A percentile compares a stretch with the other conserved stretches of the same genome.
Evolutionary conservation across 2,888 invertebrate species (phyloP).

Genomic region (Torymus auratus): DNA sequence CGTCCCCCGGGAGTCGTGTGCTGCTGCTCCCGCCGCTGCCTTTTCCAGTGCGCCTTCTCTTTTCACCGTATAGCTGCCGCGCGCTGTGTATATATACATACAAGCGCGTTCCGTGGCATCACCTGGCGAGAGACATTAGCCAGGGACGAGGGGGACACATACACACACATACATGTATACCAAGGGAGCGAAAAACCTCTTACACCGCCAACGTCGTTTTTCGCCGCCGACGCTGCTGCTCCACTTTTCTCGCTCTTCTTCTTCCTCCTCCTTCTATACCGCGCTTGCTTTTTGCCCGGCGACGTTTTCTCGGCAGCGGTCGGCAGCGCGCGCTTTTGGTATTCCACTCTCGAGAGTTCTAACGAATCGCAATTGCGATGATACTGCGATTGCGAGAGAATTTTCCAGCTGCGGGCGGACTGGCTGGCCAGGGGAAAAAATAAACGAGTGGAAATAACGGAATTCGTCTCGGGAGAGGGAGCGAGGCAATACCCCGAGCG

Average conservation of each 20-base stretch:
- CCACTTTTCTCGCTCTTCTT: background rate
- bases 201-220: no score
- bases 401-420: background rate
- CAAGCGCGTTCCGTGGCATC: no score
- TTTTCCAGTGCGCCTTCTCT: no score
- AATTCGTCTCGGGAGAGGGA: conserved; percentile 40
- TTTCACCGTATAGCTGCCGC: no score
- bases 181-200: background rate
- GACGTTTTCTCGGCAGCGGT: background rate
- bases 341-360: conserved; percentile 18
- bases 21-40: no score
- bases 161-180: no score
- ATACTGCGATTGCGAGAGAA: conserved; percentile 9
- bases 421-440: background rate
- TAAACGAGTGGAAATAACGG: conserved; percentile 34
- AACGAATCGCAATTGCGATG: conserved; percentile 42
- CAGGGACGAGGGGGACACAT: no score
- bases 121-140: no score
- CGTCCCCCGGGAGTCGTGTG: conserved; percentile 34
- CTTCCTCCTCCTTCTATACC: background rate
- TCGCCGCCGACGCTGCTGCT: background rate
- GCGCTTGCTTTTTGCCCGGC: no score
- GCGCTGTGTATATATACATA: no score
- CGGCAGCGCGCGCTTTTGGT: background rate
- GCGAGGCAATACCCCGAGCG: conserved; percentile 28